Percentiles rank a stretch among this genome's conserved stretches.
These are phyloP conservation scores for Toxostoma redivivum DNA, from an alignment of 2,113 vertebrate genomes.

Conservation along the genomic window DNA sequence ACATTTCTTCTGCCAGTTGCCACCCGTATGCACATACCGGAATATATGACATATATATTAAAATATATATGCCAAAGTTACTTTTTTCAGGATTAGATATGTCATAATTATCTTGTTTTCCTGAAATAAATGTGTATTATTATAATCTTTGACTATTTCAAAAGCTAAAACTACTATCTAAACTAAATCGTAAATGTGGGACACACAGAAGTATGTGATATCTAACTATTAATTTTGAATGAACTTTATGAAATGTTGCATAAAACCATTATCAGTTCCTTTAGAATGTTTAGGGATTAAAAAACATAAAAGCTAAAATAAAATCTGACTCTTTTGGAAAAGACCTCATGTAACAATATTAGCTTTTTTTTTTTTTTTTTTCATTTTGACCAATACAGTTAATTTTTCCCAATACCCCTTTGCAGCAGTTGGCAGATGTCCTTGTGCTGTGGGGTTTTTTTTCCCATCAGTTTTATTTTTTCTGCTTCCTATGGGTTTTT, in stretches of 20 bases:
- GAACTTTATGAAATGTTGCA: background rate
- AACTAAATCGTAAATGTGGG: background rate
- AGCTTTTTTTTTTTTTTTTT: background rate
- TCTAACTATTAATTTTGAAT: background rate
- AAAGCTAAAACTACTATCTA: background rate
- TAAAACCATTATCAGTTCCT: background rate
- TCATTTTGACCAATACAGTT: background rate
- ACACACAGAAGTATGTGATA: fast-evolving
- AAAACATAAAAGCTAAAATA: background rate
- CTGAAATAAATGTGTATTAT: background rate
- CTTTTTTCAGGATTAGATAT: background rate
- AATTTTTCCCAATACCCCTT: background rate
- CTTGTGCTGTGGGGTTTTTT: background rate
- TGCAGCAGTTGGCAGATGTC: background rate
- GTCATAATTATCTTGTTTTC: background rate
- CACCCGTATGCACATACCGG: background rate
- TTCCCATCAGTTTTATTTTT: background rate
- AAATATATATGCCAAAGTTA: background rate
- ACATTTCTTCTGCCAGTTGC: background rate
- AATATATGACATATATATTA: background rate
- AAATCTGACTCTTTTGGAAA: background rate
- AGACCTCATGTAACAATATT: background rate
- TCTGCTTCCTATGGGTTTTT: background rate
- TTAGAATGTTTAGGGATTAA: background rate
- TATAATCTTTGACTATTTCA: background rate